phyloP scores from a whole-genome alignment of 2,888 invertebrate species.

The Lacanobia wlatinum region DNA sequence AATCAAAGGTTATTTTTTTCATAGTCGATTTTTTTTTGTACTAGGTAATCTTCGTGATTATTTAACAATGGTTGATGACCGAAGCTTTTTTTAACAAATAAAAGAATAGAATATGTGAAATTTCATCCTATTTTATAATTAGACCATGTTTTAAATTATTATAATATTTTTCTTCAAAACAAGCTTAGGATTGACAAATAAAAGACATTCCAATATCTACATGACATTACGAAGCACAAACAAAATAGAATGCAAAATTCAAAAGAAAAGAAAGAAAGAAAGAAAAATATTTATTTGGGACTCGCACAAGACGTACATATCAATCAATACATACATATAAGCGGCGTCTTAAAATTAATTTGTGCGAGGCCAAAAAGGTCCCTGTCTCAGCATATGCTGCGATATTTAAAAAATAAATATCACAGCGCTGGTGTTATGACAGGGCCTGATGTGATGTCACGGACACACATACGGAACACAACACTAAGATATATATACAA shows the following conservation, averaged over 20 bases:
- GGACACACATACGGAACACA: too few species aligned
- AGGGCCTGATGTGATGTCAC: too few species aligned
- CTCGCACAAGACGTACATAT: too few species aligned
- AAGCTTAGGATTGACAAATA: neutral
- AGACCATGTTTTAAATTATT: neutral
- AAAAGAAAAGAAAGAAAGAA: too few species aligned
- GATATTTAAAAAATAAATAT: too few species aligned
- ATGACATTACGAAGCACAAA: neutral
- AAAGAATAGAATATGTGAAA: neutral
- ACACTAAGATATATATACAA: too few species aligned
- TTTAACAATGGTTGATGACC: neutral
- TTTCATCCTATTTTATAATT: neutral
- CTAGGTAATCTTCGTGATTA: constrained; percentile 7
- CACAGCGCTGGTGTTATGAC: too few species aligned
- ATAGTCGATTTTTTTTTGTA: neutral
- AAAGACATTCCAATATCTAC: neutral
- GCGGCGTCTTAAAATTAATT: too few species aligned
- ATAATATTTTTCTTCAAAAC: neutral
- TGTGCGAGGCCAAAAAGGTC: too few species aligned
- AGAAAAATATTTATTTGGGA: too few species aligned
- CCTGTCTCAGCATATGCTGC: too few species aligned
- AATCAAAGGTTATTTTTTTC: constrained; percentile 15
- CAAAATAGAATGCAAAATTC: neutral
- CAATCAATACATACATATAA: too few species aligned
- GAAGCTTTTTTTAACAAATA: constrained; percentile 1